Percentiles rank a stretch among this genome's conserved stretches.
Conservation (phyloP, 2,113 vertebrate genomes). For the Ursus arctos region DNA sequence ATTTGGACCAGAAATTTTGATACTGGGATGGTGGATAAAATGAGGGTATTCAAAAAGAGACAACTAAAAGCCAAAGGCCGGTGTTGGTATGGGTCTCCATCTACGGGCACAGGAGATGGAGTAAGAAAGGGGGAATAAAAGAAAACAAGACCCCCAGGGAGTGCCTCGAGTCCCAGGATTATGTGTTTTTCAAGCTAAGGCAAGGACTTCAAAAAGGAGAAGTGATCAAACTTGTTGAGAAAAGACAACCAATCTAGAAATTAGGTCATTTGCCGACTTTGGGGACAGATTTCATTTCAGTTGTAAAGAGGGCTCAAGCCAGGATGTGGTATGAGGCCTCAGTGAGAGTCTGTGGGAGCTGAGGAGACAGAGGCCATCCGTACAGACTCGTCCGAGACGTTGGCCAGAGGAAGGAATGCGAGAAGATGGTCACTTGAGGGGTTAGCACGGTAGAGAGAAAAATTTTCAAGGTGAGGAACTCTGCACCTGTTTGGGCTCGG, state of each 20-base stretch:
- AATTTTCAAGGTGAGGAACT: neutral
- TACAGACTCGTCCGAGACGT: neutral
- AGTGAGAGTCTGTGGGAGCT: neutral
- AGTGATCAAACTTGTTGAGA: neutral
- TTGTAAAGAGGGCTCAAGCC: neutral
- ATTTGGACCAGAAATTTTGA: neutral
- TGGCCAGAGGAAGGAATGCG: neutral
- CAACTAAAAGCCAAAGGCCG: neutral
- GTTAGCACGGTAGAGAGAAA: neutral
- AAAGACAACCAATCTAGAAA: neutral
- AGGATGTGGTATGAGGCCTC: neutral
- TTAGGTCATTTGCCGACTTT: neutral
- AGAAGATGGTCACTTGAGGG: neutral
- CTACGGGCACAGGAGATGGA: neutral
- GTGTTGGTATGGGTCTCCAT: neutral
- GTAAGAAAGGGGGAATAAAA: neutral
- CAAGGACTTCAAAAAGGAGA: neutral
- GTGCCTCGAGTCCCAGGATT: neutral
- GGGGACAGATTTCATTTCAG: neutral
- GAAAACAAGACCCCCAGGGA: rapidly evolving
- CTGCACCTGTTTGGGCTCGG: neutral
- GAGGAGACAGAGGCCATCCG: neutral
- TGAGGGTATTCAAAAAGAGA: neutral
- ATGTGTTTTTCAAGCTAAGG: neutral
- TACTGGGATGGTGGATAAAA: neutral